Evolutionary conservation across 2,888 invertebrate genomes (phyloP).

Genomic region (Meganola albula): DNA sequence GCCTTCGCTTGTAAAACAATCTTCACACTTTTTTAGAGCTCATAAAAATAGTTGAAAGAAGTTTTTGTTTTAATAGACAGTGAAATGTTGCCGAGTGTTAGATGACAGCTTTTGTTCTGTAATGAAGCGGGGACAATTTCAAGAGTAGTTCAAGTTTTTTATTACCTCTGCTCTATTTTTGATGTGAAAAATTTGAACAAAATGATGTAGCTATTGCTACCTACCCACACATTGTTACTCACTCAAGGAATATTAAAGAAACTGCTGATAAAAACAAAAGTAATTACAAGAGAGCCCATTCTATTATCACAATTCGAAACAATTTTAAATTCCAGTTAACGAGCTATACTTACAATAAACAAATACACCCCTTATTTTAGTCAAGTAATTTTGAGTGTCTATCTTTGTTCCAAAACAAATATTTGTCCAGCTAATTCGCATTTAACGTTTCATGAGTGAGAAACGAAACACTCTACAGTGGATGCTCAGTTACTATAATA

Average conservation of each 20-base stretch:
- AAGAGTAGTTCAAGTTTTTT: slow-evolving; percentile 60
- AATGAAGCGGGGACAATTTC: slow-evolving; percentile 71
- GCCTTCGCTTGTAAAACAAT: slow-evolving; percentile 72
- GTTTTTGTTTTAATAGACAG: slow-evolving; percentile 70
- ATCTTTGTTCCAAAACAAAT: slow-evolving; percentile 64
- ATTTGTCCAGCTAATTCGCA: slow-evolving; percentile 74
- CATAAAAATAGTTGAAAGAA: slow-evolving; percentile 77
- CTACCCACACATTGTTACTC: not conserved
- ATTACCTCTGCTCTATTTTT: slow-evolving; percentile 67
- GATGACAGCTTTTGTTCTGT: slow-evolving; percentile 77
- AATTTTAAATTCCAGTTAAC: too few species aligned
- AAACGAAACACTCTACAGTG: slow-evolving; percentile 68
- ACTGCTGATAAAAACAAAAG: not conserved
- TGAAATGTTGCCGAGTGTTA: slow-evolving; percentile 75
- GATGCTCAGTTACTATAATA: slow-evolving; percentile 67
- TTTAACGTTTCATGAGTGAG: slow-evolving; percentile 58
- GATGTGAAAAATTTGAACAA: slow-evolving; percentile 32
- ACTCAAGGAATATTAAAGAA: too few species aligned
- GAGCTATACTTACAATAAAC: too few species aligned
- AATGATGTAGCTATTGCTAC: slow-evolving; percentile 7
- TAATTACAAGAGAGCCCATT: too few species aligned
- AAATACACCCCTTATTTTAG: too few species aligned
- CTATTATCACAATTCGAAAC: too few species aligned
- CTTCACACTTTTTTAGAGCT: slow-evolving; percentile 73
- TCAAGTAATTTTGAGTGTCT: slow-evolving; percentile 57